Percentiles rank a stretch among this genome's conserved stretches.
These are phyloP conservation scores for Chorisops tibialis DNA, from an alignment of 2,888 invertebrate genomes.

Conservation along the genomic window DNA sequence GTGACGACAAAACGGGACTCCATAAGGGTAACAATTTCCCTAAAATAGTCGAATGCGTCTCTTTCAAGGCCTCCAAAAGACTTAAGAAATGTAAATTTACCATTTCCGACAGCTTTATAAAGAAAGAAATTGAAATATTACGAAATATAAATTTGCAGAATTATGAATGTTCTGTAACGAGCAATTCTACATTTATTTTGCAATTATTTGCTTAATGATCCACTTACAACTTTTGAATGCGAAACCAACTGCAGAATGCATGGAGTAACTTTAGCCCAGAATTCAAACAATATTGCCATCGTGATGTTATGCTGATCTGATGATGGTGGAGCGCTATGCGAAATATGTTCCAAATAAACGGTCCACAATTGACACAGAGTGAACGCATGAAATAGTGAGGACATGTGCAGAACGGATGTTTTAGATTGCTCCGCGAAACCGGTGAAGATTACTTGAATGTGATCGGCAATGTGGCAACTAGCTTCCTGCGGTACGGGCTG, in stretches of 20 bases:
- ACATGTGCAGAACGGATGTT: conserved; percentile 90
- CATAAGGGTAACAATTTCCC: conserved; percentile 91
- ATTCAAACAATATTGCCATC: conserved; percentile 85
- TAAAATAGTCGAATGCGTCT: conserved; percentile 89
- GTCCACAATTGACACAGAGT: conserved; percentile 99
- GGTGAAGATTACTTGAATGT: conserved; percentile 90
- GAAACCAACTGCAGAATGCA: conserved; percentile 89
- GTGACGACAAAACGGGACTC: conserved; percentile 94
- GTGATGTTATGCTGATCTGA: conserved; percentile 70
- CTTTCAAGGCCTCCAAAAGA: conserved; percentile 89
- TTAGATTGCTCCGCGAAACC: conserved; percentile 96
- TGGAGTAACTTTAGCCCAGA: conserved; percentile 98
- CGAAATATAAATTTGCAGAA: no score
- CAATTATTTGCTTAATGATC: no score
- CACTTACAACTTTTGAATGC: conserved; percentile 81
- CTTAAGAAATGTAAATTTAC: conserved; percentile 96
- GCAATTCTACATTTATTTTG: no score
- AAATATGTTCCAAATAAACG: conserved; percentile 90
- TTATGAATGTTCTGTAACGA: no score
- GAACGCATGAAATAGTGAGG: conserved; percentile 94
- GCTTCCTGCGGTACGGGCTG: conserved; percentile 95
- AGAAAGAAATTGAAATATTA: no score
- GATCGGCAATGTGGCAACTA: conserved; percentile 94
- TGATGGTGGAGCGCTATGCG: conserved; percentile 63
- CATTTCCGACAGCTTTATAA: conserved; percentile 87